These are phyloP conservation scores for Calyptommatus sinebrachiatus DNA, from an alignment of 2,113 vertebrate genomes.

Conservation along the genomic window DNA sequence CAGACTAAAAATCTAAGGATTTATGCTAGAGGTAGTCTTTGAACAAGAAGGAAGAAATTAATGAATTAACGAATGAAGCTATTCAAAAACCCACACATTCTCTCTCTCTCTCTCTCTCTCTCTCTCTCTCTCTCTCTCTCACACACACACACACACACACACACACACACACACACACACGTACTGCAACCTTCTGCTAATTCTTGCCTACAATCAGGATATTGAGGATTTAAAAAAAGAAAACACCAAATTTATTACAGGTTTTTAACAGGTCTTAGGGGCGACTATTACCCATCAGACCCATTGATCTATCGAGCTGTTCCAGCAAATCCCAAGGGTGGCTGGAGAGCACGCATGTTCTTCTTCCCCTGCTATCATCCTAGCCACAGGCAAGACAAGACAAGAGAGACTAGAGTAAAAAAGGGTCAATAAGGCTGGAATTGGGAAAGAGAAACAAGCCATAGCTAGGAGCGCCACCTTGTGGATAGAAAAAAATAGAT, in stretches of 20 bases:
- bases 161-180: fast-evolving
- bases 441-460: not conserved
- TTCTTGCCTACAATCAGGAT: not conserved
- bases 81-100: not conserved
- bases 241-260: not conserved
- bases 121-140: too few species aligned
- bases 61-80: too few species aligned
- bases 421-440: not conserved
- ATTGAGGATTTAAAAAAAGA: not conserved
- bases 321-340: not conserved
- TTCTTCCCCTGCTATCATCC: too few species aligned
- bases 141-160: fast-evolving
- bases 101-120: fast-evolving
- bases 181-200: not conserved
- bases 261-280: not conserved
- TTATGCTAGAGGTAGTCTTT: not conserved
- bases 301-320: not conserved
- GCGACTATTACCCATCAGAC: not conserved
- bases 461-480: constrained; percentile 57
- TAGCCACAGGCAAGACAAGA: too few species aligned
- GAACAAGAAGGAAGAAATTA: not conserved
- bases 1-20: not conserved
- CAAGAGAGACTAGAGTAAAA: too few species aligned
- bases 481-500: constrained; percentile 49
- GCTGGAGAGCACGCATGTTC: not conserved